A percentile compares a stretch with the other conserved stretches of the same genome.
Evolutionary conservation across 2,113 vertebrate species (phyloP).

Genomic region (Paradoxurus hermaphroditus): DNA sequence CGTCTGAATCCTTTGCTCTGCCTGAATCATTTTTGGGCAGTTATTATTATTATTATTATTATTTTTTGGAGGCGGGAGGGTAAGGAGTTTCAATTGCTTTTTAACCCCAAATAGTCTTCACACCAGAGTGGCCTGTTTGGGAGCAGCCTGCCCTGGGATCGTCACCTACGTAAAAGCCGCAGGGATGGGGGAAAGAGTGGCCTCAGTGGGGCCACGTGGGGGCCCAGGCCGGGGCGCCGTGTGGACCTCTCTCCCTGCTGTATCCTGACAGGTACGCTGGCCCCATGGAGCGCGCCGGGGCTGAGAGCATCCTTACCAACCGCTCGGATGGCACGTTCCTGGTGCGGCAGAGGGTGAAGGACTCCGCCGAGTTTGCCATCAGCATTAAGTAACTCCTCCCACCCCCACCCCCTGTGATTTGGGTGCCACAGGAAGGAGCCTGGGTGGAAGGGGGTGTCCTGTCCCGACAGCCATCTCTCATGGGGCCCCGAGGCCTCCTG

Average conservation of each 20-base stretch:
- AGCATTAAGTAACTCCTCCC: constrained; percentile 90
- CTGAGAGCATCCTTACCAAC: constrained; percentile 85
- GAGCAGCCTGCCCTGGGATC: background rate
- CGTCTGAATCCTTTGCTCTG: too few species aligned
- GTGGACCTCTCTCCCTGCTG: background rate
- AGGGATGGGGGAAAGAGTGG: too few species aligned
- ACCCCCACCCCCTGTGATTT: background rate
- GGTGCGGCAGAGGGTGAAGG: constrained; percentile 91
- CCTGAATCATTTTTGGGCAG: background rate
- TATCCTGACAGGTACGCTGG: constrained; percentile 88
- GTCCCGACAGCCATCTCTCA: background rate
- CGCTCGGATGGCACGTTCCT: constrained; percentile 94
- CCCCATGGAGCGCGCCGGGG: constrained; percentile 89
- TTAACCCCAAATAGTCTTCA: background rate
- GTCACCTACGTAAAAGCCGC: background rate
- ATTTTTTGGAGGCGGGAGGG: background rate
- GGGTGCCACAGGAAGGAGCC: background rate
- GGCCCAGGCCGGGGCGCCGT: background rate
- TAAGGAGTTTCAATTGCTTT: background rate
- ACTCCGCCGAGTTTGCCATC: constrained; percentile 92
- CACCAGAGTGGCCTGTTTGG: background rate
- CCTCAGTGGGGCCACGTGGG: accelerated
- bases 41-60: background rate
- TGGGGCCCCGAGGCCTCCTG: background rate
- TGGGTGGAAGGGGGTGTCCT: background rate